Conservation (phyloP, 2,113 vertebrate species). For the Chauna torquata region DNA sequence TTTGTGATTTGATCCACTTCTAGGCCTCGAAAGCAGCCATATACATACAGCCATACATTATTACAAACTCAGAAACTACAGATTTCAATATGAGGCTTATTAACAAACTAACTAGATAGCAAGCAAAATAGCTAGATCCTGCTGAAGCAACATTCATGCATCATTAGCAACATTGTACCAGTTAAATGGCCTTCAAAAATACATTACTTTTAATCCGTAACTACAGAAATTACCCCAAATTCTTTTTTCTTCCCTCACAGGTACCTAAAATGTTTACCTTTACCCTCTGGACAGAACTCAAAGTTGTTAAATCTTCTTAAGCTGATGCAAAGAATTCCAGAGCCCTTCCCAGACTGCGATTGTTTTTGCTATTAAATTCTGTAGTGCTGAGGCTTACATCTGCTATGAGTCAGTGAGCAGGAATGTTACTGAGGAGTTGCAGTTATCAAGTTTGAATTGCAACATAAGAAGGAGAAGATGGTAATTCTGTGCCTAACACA, state of each 20-base stretch:
- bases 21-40: not conserved
- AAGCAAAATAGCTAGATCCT: not conserved
- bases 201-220: not conserved
- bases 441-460: slow-evolving; percentile 42
- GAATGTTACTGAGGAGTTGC: slow-evolving; percentile 66
- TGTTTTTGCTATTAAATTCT: slow-evolving; percentile 62
- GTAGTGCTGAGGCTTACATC: slow-evolving; percentile 40
- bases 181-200: not conserved
- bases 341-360: slow-evolving; percentile 25
- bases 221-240: not conserved
- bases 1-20: not conserved
- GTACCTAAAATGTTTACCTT: slow-evolving; percentile 63
- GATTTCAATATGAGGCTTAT: not conserved
- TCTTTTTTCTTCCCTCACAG: not conserved
- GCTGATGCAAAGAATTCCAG: slow-evolving; percentile 43
- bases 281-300: slow-evolving; percentile 33
- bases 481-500: not conserved
- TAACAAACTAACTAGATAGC: not conserved
- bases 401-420: slow-evolving; percentile 66
- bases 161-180: not conserved
- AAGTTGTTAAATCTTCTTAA: slow-evolving; percentile 37
- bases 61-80: not conserved
- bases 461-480: not conserved
- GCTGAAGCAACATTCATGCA: not conserved
- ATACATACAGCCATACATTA: not conserved